These are phyloP conservation scores for Aotus griseimembra DNA, from an alignment of 2,797 vertebrate species.

Conservation along the genomic window DNA sequence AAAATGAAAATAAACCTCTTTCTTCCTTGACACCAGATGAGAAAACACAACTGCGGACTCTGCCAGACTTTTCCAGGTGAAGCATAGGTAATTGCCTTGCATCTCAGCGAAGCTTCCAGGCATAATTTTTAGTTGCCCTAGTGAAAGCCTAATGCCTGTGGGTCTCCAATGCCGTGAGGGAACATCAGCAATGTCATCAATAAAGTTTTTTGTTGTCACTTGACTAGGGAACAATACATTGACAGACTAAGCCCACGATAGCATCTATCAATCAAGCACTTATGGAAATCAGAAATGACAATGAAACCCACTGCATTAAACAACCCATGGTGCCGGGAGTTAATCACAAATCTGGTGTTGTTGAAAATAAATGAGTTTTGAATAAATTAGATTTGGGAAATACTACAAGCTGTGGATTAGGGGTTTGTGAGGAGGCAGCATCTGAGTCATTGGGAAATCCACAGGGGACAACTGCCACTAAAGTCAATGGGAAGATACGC, in stretches of 20 bases:
- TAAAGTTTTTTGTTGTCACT: conserved; percentile 74
- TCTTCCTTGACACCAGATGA: conserved; percentile 61
- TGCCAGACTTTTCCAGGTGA: conserved; percentile 42
- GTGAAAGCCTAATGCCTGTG: conserved; percentile 45
- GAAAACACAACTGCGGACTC: background rate
- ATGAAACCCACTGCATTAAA: conserved; percentile 83
- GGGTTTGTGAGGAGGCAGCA: conserved; percentile 67
- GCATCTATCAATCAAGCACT: conserved; percentile 83
- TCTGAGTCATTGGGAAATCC: conserved; percentile 71
- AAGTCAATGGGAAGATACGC: conserved; percentile 16
- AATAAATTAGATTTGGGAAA: conserved; percentile 86
- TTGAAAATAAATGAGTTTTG: conserved; percentile 86
- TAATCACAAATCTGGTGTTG: conserved; percentile 84
- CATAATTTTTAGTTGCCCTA: conserved; percentile 39
- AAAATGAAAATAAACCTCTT: conserved; percentile 50
- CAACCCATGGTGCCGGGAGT: conserved; percentile 81
- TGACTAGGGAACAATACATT: conserved; percentile 82
- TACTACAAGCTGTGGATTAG: conserved; percentile 75
- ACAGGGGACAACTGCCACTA: conserved; percentile 25
- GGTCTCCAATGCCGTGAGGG: conserved; percentile 46
- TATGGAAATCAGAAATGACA: conserved; percentile 86
- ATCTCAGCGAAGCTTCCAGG: conserved; percentile 25
- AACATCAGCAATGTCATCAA: conserved; percentile 78
- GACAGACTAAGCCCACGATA: conserved; percentile 77
- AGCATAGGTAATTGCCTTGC: background rate